Base-by-base conservation (phyloP, 2,888 invertebrate species). In the Tribolium freemani region DNA sequence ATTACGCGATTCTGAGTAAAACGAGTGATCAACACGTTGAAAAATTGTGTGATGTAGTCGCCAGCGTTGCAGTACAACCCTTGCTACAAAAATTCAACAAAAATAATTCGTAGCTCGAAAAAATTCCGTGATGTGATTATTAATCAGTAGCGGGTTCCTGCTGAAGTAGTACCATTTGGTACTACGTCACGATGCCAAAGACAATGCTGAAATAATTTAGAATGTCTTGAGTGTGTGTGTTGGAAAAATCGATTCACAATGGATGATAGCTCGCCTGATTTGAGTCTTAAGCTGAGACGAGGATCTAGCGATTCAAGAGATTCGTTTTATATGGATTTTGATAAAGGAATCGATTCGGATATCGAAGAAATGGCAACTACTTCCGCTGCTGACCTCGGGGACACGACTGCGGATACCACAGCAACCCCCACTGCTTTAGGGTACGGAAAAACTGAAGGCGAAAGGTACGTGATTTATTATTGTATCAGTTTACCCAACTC, bases 241-340 rank as follows among this genome's bases (percentile, higher is more conserved):
- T 64, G n/a, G 3, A 26, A 38, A 38, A 38, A 38, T 38, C 38
- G 38, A 8, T n/a, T 13, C 71, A 80, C 72, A 57, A 89, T 89
- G 88, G 89, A 89, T 88, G 95, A 95, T 89, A 94, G 94, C 86
- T 95, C 95, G 72, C 94, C 95, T 75, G 95, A 95, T 87, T 88
- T 95, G 87, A 95, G 95, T 88, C 89, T 95, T 77, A 94, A 95
- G 88, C 87, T 95, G 84, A 91, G 95, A 79, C 91, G 95, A 71
- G 94, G 95, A 61, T 95, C 94, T 44, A 94, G 94, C 84, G 95
- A 95, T 87, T 95, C 95, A 38, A 89, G 95, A 76, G 95, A 95
- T 86, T 95, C 94, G 67, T 95, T 95, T 86, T 95, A 95, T 83
- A 94, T 95, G 95, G 95, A 95, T 87, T 94, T 95, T 85, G 95